These are phyloP conservation scores for Chrysomallon squamiferum DNA, from an alignment of 1,140 invertebrate species.

Conservation along the genomic window DNA sequence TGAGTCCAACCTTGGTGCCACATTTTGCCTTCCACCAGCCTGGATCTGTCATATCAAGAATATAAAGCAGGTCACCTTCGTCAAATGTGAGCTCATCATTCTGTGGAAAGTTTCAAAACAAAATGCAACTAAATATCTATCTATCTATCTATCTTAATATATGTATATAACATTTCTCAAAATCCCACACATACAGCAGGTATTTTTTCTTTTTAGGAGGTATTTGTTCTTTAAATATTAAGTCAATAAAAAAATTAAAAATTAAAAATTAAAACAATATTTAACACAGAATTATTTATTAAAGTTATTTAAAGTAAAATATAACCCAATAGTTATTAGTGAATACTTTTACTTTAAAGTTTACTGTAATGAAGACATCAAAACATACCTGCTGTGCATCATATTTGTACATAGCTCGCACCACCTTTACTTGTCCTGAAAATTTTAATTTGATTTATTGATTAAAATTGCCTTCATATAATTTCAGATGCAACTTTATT, in stretches of 20 bases:
- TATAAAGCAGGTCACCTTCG: conserved; percentile 75
- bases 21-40: conserved; percentile 73
- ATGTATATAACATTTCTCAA: background rate
- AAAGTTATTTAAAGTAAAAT: too few relatives aligned
- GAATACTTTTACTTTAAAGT: too few relatives aligned
- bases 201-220: background rate
- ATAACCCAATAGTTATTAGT: too few relatives aligned
- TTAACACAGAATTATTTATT: background rate
- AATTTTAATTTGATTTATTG: conserved; percentile 6
- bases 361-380: background rate
- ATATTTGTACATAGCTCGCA: conserved; percentile 70
- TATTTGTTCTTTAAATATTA: background rate
- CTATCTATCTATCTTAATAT: background rate
- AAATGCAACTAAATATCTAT: background rate
- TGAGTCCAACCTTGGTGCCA: conserved; percentile 69
- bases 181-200: too few relatives aligned
- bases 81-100: conserved; percentile 71
- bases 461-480: too few relatives aligned
- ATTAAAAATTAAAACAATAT: background rate
- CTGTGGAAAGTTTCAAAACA: conserved; percentile 30
- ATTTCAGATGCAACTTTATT: too few relatives aligned
- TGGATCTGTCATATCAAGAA: conserved; percentile 67
- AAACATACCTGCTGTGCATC: conserved; percentile 69
- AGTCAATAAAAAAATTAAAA: background rate
- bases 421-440: conserved; percentile 70